These are phyloP conservation scores for Psettodes erumei DNA, from an alignment of 2,113 vertebrate genomes.

Conservation along the genomic window DNA sequence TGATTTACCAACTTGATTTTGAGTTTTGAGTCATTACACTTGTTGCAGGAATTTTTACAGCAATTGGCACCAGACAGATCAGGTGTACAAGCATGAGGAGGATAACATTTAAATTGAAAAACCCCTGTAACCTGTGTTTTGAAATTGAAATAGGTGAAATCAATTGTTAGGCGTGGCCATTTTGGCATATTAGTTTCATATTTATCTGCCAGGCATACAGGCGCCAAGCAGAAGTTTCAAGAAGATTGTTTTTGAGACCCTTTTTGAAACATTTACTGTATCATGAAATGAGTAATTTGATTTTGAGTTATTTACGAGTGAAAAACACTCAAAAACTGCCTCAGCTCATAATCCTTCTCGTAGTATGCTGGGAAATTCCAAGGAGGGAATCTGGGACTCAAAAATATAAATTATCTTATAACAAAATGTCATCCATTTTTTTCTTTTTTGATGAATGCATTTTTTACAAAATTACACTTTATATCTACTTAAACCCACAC, in stretches of 20 bases:
- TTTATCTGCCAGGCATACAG: conserved; percentile 2
- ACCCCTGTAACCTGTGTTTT: neutral
- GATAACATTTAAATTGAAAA: neutral
- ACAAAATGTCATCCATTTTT: too few species aligned
- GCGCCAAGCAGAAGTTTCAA: conserved; percentile 19
- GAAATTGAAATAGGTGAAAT: neutral
- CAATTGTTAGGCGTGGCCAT: neutral
- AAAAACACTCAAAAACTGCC: conserved; percentile 23
- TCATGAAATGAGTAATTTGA: conserved; percentile 42
- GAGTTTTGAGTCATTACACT: neutral
- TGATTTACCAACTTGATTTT: neutral
- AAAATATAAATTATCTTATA: conserved; percentile 20
- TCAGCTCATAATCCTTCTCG: conserved; percentile 5
- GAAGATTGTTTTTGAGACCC: conserved; percentile 1
- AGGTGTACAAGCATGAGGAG: neutral
- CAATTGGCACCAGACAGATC: too few species aligned
- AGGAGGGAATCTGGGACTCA: neutral
- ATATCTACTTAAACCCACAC: neutral
- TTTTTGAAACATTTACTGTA: conserved; percentile 6
- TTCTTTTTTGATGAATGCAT: too few species aligned
- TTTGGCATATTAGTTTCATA: neutral
- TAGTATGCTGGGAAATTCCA: conserved; percentile 22
- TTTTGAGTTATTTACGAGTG: conserved; percentile 27
- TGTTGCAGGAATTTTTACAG: neutral
- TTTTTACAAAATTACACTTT: neutral